Evolutionary conservation across 2,113 vertebrate species (phyloP), one percentile per base, ranked within the genome.

Genomic region (Tauraco erythrolophus): DNA sequence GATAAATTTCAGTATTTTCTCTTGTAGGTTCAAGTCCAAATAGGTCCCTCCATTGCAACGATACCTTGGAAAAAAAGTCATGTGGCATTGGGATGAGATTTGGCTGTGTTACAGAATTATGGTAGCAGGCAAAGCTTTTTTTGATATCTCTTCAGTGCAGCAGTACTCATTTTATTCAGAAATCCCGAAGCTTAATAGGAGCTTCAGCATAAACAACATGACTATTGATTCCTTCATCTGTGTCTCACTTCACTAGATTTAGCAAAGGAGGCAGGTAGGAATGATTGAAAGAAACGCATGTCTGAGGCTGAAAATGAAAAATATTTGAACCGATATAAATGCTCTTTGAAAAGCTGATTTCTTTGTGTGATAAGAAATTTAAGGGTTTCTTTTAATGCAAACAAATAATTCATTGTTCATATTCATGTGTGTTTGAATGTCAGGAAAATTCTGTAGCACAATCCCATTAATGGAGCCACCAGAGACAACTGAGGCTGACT

Each of bases 141-240:
- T 24, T 66, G 58, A 4, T 74, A 28, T 53, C 31, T 86, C 56
- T 57, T 79, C 39, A 61, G 24, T 81, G 80, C 61, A 89, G 41
- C 46, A 65, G 15, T 37, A 8, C 37, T 91, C 11, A n/a, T 91
- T 89, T 96, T 87, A 43, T 78, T 45, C 14, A 45, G 61, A 60
- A 77, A 84, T 74, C n/a, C 56, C 86, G 88, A 81, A 74, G 79
- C 95, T 91, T 76, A 91, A 31, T 23, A 78, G 75, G 69, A 94
- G 69, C 80, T 80, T 89, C 35, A 46, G 48, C 77, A 45, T 60
- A 84, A 91, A 83, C 84, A 91, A 24, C 11, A 0, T 76, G 48
- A 58, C 65, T 95, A 69, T 93, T 82, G 92, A 96, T 94, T 92
- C 53, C n/a, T 82, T 94, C 80, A 31, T 84, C 35, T 75, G 43